A percentile compares a stretch with the other conserved stretches of the same genome.
These are phyloP conservation scores for Platypus cylindrus DNA, from an alignment of 2,888 invertebrate species.

Conservation along the genomic window DNA sequence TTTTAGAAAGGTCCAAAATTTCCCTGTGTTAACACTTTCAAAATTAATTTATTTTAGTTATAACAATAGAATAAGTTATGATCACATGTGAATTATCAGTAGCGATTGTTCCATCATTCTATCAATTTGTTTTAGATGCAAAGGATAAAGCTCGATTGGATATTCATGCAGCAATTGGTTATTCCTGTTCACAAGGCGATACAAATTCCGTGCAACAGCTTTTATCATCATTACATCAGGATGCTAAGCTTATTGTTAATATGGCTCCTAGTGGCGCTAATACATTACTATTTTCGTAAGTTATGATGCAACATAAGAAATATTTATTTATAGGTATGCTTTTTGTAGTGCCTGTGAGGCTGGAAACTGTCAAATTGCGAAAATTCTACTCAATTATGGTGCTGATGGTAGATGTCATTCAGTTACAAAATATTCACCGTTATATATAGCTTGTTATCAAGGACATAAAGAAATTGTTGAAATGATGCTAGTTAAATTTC, in stretches of 20 bases:
- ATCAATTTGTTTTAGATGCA: slow-evolving; percentile 46
- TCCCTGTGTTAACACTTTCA: not conserved
- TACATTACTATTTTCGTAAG: slow-evolving; percentile 75
- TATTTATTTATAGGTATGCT: not conserved
- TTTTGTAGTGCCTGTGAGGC: slow-evolving; percentile 67
- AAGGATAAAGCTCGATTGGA: slow-evolving; percentile 61
- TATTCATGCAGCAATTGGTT: slow-evolving; percentile 62
- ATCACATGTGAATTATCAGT: not conserved
- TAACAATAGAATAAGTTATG: not conserved
- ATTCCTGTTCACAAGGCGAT: slow-evolving; percentile 66
- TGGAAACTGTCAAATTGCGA: slow-evolving; percentile 67
- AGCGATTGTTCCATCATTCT: no score
- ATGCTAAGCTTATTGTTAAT: slow-evolving; percentile 67
- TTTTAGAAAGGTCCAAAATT: no score
- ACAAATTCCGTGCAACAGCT: slow-evolving; percentile 49
- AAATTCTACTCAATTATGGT: slow-evolving; percentile 63
- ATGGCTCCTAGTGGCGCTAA: slow-evolving; percentile 80
- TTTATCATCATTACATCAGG: slow-evolving; percentile 46
- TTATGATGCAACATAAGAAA: slow-evolving; percentile 16
- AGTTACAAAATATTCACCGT: slow-evolving; percentile 81
- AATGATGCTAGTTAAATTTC: slow-evolving; percentile 65
- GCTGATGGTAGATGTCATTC: slow-evolving; percentile 85
- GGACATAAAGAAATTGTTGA: slow-evolving; percentile 69
- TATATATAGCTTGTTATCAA: slow-evolving; percentile 82
- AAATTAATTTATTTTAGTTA: not conserved